Percentiles rank a stretch among this genome's conserved stretches.
These are phyloP conservation scores for Colletes collaris DNA, from an alignment of 2,888 invertebrate genomes.

Conservation along the genomic window DNA sequence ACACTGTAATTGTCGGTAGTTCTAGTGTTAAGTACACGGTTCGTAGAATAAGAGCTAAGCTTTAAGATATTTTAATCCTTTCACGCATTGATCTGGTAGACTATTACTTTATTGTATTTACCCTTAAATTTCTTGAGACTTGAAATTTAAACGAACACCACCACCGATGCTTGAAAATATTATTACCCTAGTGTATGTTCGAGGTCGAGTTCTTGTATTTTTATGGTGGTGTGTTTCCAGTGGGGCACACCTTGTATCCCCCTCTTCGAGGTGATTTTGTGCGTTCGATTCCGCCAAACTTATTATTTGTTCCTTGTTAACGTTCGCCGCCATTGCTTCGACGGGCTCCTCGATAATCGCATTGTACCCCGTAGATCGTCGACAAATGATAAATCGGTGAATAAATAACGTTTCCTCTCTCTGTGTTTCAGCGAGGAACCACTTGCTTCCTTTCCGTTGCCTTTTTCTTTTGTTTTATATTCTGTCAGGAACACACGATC, in stretches of 20 bases:
- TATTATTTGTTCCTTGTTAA: not conserved
- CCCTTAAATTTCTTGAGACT: too few relatives aligned
- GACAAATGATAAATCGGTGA: not conserved
- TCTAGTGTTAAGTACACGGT: too few relatives aligned
- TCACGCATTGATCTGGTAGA: too few relatives aligned
- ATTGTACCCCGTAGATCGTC: not conserved
- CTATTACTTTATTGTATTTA: too few relatives aligned
- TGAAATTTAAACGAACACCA: too few relatives aligned
- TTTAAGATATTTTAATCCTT: too few relatives aligned
- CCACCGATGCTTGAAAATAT: too few relatives aligned
- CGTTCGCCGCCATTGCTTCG: not conserved
- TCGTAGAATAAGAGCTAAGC: too few relatives aligned
- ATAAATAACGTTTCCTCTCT: not conserved
- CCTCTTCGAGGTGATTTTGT: slow-evolving; percentile 10
- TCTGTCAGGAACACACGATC: not conserved
- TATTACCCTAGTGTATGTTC: too few relatives aligned
- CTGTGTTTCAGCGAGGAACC: not conserved
- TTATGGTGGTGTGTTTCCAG: not conserved
- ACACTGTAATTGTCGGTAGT: too few relatives aligned
- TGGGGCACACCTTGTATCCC: not conserved
- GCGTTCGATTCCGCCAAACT: not conserved
- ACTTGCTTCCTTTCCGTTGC: too few relatives aligned
- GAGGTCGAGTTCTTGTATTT: too few relatives aligned
- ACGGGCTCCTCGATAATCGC: not conserved
- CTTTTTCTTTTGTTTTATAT: not conserved